Evolutionary conservation across 2,888 invertebrate species (phyloP).

Genomic region (Aphodius granarius): DNA sequence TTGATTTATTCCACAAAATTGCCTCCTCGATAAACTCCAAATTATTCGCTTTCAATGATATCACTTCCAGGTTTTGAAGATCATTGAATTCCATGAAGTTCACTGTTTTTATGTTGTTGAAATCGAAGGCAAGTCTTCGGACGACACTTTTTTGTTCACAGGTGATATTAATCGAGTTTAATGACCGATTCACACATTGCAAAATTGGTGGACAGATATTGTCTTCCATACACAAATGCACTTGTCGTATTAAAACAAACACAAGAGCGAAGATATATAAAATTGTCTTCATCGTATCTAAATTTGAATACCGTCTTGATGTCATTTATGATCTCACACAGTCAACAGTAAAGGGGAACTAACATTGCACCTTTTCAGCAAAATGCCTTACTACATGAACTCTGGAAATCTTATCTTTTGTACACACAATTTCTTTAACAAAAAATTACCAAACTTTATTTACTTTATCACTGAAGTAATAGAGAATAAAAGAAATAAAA

Average conservation of each 20-base stretch:
- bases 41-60: background rate
- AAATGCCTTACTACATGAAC: too few species aligned
- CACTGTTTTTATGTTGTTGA: background rate
- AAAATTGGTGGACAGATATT: background rate
- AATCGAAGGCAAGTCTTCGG: background rate
- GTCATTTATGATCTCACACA: too few species aligned
- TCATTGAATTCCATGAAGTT: background rate
- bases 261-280: too few species aligned
- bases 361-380: too few species aligned
- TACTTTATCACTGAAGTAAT: too few species aligned
- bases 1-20: slow-evolving; percentile 5
- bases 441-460: too few species aligned
- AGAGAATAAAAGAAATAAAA: too few species aligned
- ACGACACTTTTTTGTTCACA: background rate
- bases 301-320: too few species aligned
- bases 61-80: background rate
- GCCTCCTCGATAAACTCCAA: background rate
- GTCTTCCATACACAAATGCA: background rate
- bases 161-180: background rate
- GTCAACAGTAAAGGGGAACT: too few species aligned
- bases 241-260: background rate
- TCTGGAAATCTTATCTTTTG: too few species aligned
- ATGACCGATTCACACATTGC: background rate
- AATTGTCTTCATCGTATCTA: too few species aligned
- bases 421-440: too few species aligned